These are phyloP conservation scores for Andrena praecox DNA, from an alignment of 2,888 invertebrate species.

Conservation along the genomic window DNA sequence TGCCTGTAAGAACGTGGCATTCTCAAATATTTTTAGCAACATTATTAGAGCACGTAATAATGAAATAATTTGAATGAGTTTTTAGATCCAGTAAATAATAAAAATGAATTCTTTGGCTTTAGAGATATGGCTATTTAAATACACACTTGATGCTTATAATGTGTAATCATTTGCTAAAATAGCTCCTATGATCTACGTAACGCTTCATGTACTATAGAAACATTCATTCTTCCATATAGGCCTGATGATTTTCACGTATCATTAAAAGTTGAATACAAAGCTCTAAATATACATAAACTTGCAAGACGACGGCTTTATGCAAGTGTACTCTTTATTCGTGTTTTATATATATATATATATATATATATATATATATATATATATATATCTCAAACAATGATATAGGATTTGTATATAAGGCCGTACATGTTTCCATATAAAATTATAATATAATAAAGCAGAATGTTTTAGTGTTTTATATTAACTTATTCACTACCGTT, in stretches of 20 bases:
- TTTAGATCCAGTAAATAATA: constrained; percentile 20
- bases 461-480: constrained; percentile 39
- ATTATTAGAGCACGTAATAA: neutral
- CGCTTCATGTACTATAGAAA: constrained; percentile 32
- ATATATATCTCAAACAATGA: constrained; percentile 30
- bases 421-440: constrained; percentile 42
- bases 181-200: constrained; percentile 20
- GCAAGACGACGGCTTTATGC: constrained; percentile 9
- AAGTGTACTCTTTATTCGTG: constrained; percentile 23
- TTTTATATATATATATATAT: too few species aligned
- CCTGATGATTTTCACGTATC: constrained; percentile 31
- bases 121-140: constrained; percentile 32
- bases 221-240: constrained; percentile 30
- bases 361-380: too few species aligned
- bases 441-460: constrained; percentile 44
- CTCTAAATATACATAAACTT: constrained; percentile 12
- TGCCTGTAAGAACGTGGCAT: neutral
- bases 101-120: constrained; percentile 31
- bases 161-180: constrained; percentile 33
- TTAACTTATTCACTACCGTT: constrained; percentile 67
- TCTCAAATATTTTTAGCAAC: constrained; percentile 6
- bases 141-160: constrained; percentile 23
- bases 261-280: constrained; percentile 25
- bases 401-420: constrained; percentile 41
- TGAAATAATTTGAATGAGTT: constrained; percentile 1